phyloP scores from a whole-genome alignment of 2,113 vertebrate genomes.

The Psittacus erithacus region DNA sequence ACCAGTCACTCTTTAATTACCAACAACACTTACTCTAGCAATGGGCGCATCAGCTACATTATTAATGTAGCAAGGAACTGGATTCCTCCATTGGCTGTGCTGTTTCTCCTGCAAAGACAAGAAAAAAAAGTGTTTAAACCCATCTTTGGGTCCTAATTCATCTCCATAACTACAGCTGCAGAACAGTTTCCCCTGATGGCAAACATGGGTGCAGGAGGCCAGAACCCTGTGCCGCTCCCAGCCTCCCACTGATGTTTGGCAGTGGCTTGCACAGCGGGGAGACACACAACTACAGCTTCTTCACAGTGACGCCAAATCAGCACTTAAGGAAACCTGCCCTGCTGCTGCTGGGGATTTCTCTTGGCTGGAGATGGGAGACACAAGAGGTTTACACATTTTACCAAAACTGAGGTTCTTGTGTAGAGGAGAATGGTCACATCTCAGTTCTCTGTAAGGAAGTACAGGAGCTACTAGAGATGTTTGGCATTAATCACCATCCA shows the following conservation, averaged over 20 bases:
- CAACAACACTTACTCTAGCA: not conserved
- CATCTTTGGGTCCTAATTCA: not conserved
- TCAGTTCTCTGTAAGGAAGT: not conserved
- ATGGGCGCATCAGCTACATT: not conserved
- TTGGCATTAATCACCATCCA: not conserved
- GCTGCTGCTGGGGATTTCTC: not conserved
- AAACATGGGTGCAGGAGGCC: not conserved
- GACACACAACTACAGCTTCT: not conserved
- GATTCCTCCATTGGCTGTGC: not conserved
- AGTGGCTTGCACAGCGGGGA: accelerated
- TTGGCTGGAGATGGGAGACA: not conserved
- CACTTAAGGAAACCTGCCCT: not conserved
- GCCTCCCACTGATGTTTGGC: not conserved
- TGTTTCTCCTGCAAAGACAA: not conserved
- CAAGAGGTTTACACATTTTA: not conserved
- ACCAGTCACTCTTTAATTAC: not conserved
- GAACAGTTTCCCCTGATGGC: not conserved
- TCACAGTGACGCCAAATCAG: not conserved
- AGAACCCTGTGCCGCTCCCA: not conserved
- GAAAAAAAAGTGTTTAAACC: not conserved
- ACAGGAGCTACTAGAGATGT: not conserved
- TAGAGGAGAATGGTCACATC: not conserved
- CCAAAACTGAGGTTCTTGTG: not conserved
- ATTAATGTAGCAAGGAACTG: not conserved
- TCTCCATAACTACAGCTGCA: not conserved